These are phyloP conservation scores for Protodeltote pygarga DNA, from an alignment of 2,888 invertebrate species.

Conservation along the genomic window DNA sequence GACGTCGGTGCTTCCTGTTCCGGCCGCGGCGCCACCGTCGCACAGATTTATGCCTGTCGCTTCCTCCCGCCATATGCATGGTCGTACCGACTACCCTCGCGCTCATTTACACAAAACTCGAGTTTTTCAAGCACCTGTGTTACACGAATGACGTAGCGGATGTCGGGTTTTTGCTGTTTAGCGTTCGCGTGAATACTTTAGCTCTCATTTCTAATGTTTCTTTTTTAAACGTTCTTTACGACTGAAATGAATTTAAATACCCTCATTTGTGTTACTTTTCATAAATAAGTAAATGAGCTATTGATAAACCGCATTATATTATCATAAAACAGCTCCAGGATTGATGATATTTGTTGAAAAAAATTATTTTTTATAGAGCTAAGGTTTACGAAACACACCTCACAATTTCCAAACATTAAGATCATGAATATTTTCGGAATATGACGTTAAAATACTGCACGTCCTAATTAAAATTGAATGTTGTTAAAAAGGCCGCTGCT, in stretches of 20 bases:
- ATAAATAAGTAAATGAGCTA: too few species aligned
- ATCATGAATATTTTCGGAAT: constrained; percentile 17
- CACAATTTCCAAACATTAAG: too few species aligned
- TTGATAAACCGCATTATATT: too few species aligned
- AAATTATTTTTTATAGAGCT: too few species aligned
- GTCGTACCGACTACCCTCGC: constrained; percentile 66
- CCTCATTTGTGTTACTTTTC: not conserved
- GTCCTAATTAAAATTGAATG: constrained; percentile 60
- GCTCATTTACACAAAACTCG: constrained; percentile 84
- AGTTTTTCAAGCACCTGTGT: constrained; percentile 84
- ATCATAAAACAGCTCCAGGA: not conserved
- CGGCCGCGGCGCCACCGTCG: constrained; percentile 84
- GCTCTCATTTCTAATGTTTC: constrained; percentile 8
- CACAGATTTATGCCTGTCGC: constrained; percentile 84
- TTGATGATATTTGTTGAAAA: too few species aligned
- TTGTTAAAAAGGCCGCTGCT: constrained; percentile 57
- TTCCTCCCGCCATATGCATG: constrained; percentile 84
- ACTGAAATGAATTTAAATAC: not conserved
- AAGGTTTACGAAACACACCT: too few species aligned
- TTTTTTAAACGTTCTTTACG: constrained; percentile 17
- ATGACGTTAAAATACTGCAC: constrained; percentile 34
- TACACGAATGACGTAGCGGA: constrained; percentile 67
- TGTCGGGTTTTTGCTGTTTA: constrained; percentile 66
- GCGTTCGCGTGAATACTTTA: constrained; percentile 44
- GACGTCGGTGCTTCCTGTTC: constrained; percentile 85